These are phyloP conservation scores for Furcula furcula DNA, from an alignment of 2,888 invertebrate species.

Conservation along the genomic window DNA sequence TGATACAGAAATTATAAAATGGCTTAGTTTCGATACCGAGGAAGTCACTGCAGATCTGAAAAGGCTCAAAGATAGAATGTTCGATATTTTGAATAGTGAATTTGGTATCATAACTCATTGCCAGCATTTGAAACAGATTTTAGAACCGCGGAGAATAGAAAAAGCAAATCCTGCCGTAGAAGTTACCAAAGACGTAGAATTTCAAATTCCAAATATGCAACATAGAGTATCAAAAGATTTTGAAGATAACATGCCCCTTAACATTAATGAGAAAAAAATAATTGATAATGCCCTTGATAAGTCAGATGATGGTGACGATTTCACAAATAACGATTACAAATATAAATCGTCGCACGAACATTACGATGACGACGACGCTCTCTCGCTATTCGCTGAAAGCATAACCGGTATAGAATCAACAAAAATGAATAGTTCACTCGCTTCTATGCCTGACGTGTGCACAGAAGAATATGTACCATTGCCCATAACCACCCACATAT, in stretches of 20 bases:
- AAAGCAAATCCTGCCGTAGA: not conserved
- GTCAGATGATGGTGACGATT: not conserved
- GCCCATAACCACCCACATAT: slow-evolving; percentile 16
- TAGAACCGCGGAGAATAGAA: slow-evolving; percentile 2
- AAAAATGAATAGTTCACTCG: slow-evolving; percentile 24
- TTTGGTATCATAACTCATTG: slow-evolving; percentile 36
- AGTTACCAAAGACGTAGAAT: slow-evolving; percentile 2
- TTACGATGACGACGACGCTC: slow-evolving; percentile 54
- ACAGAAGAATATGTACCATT: slow-evolving; percentile 51
- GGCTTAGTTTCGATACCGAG: slow-evolving; percentile 41
- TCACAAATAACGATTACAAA: slow-evolving; percentile 6
- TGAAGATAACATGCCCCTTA: not conserved
- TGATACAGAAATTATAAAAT: slow-evolving; percentile 46
- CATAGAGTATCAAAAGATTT: not conserved
- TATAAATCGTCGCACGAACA: slow-evolving; percentile 24
- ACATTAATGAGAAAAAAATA: not conserved
- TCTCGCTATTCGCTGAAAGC: slow-evolving; percentile 68
- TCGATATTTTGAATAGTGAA: slow-evolving; percentile 41
- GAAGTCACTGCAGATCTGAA: slow-evolving; percentile 18
- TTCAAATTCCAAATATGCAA: slow-evolving; percentile 6
- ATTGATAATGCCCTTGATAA: not conserved
- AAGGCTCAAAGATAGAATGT: slow-evolving; percentile 33
- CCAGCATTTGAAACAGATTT: slow-evolving; percentile 26
- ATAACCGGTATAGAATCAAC: slow-evolving; percentile 57
- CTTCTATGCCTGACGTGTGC: slow-evolving; percentile 4